Evolutionary conservation across 1,140 invertebrate species (phyloP), one percentile per base, ranked within the genome.

Genomic region (Conopomorpha cramerella): DNA sequence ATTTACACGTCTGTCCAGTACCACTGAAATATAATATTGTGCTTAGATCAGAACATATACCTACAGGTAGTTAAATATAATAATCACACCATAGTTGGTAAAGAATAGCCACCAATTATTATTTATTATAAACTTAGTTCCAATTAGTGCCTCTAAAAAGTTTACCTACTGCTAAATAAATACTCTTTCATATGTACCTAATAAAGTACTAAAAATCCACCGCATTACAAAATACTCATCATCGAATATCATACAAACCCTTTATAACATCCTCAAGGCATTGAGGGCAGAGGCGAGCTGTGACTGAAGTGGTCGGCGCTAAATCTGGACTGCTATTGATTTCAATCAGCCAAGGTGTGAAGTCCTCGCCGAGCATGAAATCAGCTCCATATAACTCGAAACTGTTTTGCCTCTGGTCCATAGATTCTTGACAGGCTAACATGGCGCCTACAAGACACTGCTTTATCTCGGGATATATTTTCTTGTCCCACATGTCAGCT

Each of bases 381-480:
- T 96, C 94, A 1, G 93, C 93, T 26, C 94, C 94, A 50, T 94
- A 96, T 2, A 96, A 68, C 70, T 98, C 94, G 70, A 95, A 98
- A 38, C 89, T 90, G 48, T 94, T 94, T 49, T 88, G 90, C 30
- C 92, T 78, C 14, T 89, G 82, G 53, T 95, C 92, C 83, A 96
- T 91, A 1, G 84, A 81, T 28, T 91, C 89, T 51, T 96, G 93
- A 29, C 91, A 91, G 0, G 91, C 88, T 17, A 96, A 70, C 68
- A 96, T 84, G 2, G 92, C 86, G 17, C 92, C 92, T 3, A 95
- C 84, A 8, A 98, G 84, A 23, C 89, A 88, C 63, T 94, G 87
- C 41, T 87, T 89, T 86, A 96, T 96, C 2, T 90, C 92, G 1
- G 93, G 92, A 68, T 93, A 94, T 42, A 95, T 93, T 19, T 89